Percentiles rank a stretch among this genome's conserved stretches.
Conservation (phyloP, 1,140 invertebrate genomes). For the Drosophila ironensis region DNA sequence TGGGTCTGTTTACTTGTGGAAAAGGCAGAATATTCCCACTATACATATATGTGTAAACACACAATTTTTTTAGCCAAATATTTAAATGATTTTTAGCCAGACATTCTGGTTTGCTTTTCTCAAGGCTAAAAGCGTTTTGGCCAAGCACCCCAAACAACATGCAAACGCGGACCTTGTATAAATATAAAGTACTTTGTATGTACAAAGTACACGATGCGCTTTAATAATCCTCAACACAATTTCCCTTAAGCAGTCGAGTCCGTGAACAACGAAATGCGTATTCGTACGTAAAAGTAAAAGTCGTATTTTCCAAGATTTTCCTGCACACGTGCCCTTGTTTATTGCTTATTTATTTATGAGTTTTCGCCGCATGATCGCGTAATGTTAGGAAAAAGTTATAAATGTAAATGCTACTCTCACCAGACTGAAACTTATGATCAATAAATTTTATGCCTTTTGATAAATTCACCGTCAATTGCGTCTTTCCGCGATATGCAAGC, state of each 20-base stretch:
- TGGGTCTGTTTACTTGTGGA: background rate
- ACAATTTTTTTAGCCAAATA: slow-evolving; percentile 12
- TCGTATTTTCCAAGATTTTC: slow-evolving; percentile 10
- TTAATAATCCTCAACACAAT: slow-evolving; percentile 43
- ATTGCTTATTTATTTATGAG: too few species aligned
- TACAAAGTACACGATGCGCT: slow-evolving; percentile 45
- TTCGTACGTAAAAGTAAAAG: background rate
- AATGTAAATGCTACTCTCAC: slow-evolving; percentile 14
- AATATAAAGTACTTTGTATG: slow-evolving; percentile 17
- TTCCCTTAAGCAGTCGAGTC: slow-evolving; percentile 21
- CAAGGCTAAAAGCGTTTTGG: slow-evolving; percentile 62
- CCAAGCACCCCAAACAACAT: slow-evolving; percentile 45
- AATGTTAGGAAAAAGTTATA: slow-evolving; percentile 21
- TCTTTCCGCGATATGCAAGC: too few species aligned
- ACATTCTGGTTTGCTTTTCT: slow-evolving; percentile 21
- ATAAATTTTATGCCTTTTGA: slow-evolving; percentile 11
- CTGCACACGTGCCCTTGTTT: slow-evolving; percentile 15
- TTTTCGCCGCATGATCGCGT: too few species aligned
- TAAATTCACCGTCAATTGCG: slow-evolving; percentile 28
- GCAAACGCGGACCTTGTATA: background rate
- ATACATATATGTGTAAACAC: slow-evolving; percentile 17
- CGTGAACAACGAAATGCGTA: slow-evolving; percentile 32
- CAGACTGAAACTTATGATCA: slow-evolving; percentile 11
- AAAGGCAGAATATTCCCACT: background rate
- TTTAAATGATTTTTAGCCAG: slow-evolving; percentile 30